Evolutionary conservation across 1,140 invertebrate genomes (phyloP).

Genomic region (Drepana arcuata): DNA sequence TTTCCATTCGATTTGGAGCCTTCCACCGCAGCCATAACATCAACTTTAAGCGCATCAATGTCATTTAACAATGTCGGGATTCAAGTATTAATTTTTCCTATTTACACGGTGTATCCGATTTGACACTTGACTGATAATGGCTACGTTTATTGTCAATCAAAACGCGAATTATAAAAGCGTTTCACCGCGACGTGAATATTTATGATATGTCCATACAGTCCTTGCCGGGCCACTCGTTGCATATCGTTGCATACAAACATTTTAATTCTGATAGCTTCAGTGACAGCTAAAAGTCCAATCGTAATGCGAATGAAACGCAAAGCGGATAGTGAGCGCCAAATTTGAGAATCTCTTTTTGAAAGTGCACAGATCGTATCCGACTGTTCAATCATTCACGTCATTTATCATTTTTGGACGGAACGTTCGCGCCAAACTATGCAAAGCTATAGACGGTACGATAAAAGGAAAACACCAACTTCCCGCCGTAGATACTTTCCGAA

Average conservation of each 20-base stretch:
- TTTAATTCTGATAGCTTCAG: conserved; percentile 46
- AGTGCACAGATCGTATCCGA: conserved; percentile 36
- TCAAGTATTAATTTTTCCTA: conserved; percentile 42
- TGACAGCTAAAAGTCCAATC: conserved; percentile 26
- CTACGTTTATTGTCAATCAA: conserved; percentile 55
- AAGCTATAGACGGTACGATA: conserved; percentile 55
- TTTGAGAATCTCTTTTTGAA: conserved; percentile 48
- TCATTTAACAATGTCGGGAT: conserved; percentile 1
- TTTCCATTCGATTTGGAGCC: conserved; percentile 15
- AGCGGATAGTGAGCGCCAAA: conserved; percentile 37
- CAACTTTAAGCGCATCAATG: conserved; percentile 3
- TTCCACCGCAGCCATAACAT: conserved; percentile 9
- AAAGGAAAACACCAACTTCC: conserved; percentile 38
- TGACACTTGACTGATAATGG: conserved; percentile 48
- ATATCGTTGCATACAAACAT: conserved; percentile 42
- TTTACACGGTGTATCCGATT: conserved; percentile 40
- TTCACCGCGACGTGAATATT: conserved; percentile 54
- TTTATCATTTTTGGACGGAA: conserved; percentile 65
- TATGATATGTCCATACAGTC: conserved; percentile 41
- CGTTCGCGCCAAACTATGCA: conserved; percentile 55
- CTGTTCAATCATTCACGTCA: conserved; percentile 66
- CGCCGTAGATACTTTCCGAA: conserved; percentile 48
- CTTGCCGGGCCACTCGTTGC: conserved; percentile 49
- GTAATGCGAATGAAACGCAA: conserved; percentile 38
- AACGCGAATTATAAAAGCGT: conserved; percentile 45